Percentiles rank a stretch among this genome's conserved stretches.
phyloP scores from a whole-genome alignment of 2,888 invertebrate species.

The Tiliacea aurago region DNA sequence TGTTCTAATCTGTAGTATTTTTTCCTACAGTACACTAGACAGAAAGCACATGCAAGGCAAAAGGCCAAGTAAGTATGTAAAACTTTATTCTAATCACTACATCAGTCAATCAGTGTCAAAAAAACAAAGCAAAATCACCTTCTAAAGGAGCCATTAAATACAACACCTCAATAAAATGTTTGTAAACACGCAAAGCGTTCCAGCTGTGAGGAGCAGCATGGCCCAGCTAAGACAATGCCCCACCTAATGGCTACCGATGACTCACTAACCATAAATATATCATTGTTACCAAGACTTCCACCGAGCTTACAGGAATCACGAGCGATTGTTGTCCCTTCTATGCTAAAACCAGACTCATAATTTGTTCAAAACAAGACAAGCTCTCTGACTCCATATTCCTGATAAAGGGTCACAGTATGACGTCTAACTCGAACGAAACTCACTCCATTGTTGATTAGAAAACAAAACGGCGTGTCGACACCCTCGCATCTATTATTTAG shows the following conservation, averaged over 20 bases:
- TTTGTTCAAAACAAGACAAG: slow-evolving; percentile 87
- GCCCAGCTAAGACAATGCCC: slow-evolving; percentile 83
- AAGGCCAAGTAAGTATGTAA: neutral
- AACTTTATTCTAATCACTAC: slow-evolving; percentile 64
- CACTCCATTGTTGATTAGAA: slow-evolving; percentile 83
- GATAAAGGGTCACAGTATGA: slow-evolving; percentile 87
- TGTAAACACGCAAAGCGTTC: slow-evolving; percentile 89
- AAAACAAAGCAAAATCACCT: slow-evolving; percentile 81
- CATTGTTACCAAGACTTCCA: slow-evolving; percentile 80
- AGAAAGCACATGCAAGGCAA: neutral
- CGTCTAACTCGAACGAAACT: slow-evolving; percentile 75
- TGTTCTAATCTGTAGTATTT: neutral
- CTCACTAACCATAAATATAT: slow-evolving; percentile 87
- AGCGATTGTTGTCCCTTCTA: slow-evolving; percentile 84
- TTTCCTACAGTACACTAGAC: neutral
- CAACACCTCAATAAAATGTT: slow-evolving; percentile 90
- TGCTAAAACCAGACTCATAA: slow-evolving; percentile 89
- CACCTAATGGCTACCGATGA: slow-evolving; percentile 86
- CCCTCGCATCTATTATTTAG: slow-evolving; percentile 86
- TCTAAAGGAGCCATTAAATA: slow-evolving; percentile 88
- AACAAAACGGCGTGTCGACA: slow-evolving; percentile 89
- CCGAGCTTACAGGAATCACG: slow-evolving; percentile 87
- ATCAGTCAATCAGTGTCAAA: slow-evolving; percentile 81
- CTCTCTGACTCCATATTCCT: slow-evolving; percentile 69
- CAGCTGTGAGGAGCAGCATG: slow-evolving; percentile 81